These are phyloP conservation scores for Sminthurinus aureus DNA, from an alignment of 2,888 invertebrate genomes.

Conservation along the genomic window DNA sequence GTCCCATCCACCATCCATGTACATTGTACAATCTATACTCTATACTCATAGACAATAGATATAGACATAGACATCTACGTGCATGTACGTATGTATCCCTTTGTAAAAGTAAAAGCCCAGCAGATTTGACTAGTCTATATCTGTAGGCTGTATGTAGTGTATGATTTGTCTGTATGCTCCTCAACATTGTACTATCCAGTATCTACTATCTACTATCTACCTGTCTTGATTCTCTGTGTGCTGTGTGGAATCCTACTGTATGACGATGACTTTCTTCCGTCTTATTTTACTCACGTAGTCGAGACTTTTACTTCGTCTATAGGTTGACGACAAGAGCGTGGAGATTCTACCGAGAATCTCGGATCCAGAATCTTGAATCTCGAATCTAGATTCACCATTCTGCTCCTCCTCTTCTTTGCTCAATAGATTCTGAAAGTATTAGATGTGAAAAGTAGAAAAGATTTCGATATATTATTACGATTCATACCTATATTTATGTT, in stretches of 20 bases:
- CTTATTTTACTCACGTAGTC: slow-evolving; percentile 9
- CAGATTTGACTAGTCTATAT: too few relatives aligned
- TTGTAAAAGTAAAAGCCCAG: too few relatives aligned
- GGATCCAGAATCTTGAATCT: background rate
- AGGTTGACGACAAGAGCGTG: background rate
- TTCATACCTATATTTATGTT: slow-evolving; percentile 8
- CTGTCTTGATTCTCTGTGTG: background rate
- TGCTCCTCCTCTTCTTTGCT: too few relatives aligned
- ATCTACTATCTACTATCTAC: background rate
- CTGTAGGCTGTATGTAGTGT: background rate
- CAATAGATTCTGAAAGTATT: too few relatives aligned
- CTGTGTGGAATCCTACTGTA: background rate
- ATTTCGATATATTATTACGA: background rate
- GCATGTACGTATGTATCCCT: too few relatives aligned
- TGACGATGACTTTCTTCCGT: background rate
- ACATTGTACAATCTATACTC: too few relatives aligned
- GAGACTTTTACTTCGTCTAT: background rate
- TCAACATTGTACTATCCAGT: background rate
- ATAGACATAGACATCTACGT: too few relatives aligned
- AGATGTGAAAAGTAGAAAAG: too few relatives aligned
- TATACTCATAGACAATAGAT: too few relatives aligned
- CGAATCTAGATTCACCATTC: background rate
- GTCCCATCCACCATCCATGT: background rate
- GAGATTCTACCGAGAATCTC: background rate
- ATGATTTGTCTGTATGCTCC: background rate